phyloP scores from a whole-genome alignment of 2,113 vertebrate genomes.

The Albula glossodonta region DNA sequence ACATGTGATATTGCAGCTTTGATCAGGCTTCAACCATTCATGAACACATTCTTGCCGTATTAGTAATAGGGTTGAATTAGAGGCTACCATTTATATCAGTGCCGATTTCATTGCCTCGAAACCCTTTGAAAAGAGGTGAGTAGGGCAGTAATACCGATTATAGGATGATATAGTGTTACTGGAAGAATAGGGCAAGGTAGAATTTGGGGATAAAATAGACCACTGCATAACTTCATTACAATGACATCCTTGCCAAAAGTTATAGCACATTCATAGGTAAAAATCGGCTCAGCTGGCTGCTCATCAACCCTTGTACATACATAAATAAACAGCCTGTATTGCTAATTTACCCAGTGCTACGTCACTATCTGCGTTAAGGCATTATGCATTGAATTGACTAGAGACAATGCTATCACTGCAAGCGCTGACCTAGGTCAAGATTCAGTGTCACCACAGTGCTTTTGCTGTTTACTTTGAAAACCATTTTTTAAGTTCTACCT shows the following conservation, averaged over 20 bases:
- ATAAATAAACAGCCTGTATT: no score
- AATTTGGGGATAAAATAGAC: neutral
- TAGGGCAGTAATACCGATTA: neutral
- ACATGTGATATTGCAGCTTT: neutral
- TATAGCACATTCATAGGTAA: neutral
- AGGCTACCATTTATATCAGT: neutral
- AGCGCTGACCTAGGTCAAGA: no score
- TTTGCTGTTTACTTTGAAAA: no score
- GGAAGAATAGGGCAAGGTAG: neutral
- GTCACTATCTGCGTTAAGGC: no score
- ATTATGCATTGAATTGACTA: no score
- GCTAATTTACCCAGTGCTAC: no score
- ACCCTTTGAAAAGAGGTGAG: no score
- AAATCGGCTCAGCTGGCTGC: neutral
- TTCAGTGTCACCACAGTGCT: no score
- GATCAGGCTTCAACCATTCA: neutral
- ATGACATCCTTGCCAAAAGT: neutral
- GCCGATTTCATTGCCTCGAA: neutral
- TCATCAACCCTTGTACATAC: no score
- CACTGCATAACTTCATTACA: neutral
- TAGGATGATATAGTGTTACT: neutral
- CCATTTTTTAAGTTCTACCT: no score
- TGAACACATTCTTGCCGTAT: neutral
- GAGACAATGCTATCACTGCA: no score
- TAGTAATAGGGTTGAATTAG: neutral